Conservation (phyloP, 2,797 vertebrate species). For the Esox masquinongy region DNA sequence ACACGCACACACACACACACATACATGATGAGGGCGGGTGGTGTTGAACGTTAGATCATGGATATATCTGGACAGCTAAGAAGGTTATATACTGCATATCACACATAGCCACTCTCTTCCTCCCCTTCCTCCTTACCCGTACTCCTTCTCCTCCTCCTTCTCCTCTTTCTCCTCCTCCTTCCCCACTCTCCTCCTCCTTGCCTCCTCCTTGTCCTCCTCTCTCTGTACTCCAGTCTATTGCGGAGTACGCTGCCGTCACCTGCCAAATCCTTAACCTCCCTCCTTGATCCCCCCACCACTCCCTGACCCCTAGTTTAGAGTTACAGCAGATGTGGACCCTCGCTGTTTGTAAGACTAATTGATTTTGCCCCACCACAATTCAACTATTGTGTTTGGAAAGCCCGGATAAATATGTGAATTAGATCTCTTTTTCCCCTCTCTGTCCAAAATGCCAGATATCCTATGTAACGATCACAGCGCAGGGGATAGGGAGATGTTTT, state of each 20-base stretch:
- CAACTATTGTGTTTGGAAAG: conserved; percentile 82
- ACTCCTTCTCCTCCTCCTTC: background rate
- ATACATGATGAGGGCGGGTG: conserved; percentile 21
- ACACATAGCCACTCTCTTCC: conserved; percentile 14
- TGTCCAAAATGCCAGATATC: conserved; percentile 62
- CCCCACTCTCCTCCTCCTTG: conserved; percentile 1
- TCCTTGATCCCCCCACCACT: conserved; percentile 71
- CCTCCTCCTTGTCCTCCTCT: background rate
- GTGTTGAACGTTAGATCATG: conserved; percentile 15
- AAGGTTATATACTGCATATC: conserved; percentile 17
- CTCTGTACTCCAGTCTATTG: conserved; percentile 10
- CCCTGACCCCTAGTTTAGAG: conserved; percentile 68
- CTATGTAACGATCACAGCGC: background rate
- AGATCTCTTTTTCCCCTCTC: conserved; percentile 43
- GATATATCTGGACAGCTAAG: conserved; percentile 9
- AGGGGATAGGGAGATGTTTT: background rate
- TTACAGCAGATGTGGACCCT: conserved; percentile 90
- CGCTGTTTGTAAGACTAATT: conserved; percentile 83
- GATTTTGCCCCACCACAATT: conserved; percentile 82
- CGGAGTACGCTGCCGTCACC: conserved; percentile 75
- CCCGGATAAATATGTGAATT: conserved; percentile 70
- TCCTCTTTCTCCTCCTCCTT: background rate
- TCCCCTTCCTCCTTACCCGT: background rate
- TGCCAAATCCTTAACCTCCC: conserved; percentile 74
- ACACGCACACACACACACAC: conserved; percentile 35